Evolutionary conservation across 37 sponge, comb jelly and placozoan genomes (phyloP), one percentile per base, ranked within the genome.

Genomic region (Halisarca cf. caerulea): DNA sequence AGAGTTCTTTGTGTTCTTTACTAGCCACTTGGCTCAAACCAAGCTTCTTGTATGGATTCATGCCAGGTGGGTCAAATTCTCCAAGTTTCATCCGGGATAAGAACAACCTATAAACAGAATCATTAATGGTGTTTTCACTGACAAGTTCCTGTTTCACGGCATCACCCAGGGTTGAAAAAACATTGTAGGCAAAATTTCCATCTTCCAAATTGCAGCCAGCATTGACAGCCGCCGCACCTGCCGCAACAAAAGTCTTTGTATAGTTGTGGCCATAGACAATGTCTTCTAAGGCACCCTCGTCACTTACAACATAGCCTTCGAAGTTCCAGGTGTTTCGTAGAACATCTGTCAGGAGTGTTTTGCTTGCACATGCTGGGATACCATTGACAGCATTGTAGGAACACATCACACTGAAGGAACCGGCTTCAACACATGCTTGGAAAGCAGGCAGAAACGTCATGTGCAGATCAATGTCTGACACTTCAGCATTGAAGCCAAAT

Each of bases 341-440:
- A 3, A 85, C 20, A 20, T 72, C 66, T 18, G 74, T 85, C 32
- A 81, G 53, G 27, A 89, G 81, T 35, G 77, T 59, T 24, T 44
- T 57, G 55, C 84, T 89, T 39, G 85, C 85, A 85, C 90, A 89
- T 17, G 85, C 60, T 27, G 90, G 90, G 0, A 89, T 82, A 42
- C 90, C 90, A 70, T 89, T 89, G 77, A 89, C 58, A 32, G 89
- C 86, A 53, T 91, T 91, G 83, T 91, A 91, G 83, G 82, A 80
- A 62, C 92, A 91, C 92, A 91, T 91, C 83, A 82, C 43, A 59
- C 71, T 74, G 41, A 86, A 32, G 2, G 84, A 69, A 23, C 87
- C 90, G 35, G 69, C 90, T 30, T 59, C 64, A 3, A 27, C 86
- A 71, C 90, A 89, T 0, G 90, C 81, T 80, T 85, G 41, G 28